Conservation (phyloP, 2,797 vertebrate species). For the Sarcophilus harrisii region DNA sequence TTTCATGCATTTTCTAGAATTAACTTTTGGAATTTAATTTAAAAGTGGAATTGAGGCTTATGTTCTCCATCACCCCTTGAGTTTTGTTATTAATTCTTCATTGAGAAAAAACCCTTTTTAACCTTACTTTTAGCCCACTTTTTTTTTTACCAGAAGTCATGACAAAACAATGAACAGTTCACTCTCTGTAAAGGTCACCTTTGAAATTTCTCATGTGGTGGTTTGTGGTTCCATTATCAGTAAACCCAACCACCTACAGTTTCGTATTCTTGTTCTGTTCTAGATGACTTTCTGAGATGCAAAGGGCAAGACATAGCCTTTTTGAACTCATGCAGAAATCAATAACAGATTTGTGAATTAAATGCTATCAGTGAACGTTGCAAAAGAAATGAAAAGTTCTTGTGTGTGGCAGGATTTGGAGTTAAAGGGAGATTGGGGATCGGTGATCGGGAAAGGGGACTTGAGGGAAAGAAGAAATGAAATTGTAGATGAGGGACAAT, state of each 20-base stretch:
- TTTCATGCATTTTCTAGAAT: background rate
- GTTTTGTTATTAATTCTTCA: conserved; percentile 75
- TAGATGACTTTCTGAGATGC: conserved; percentile 58
- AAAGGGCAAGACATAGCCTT: conserved; percentile 12
- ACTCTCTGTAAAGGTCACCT: conserved; percentile 69
- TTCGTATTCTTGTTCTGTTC: conserved; percentile 39
- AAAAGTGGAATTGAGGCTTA: conserved; percentile 63
- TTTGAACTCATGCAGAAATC: background rate
- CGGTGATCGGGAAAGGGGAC: background rate
- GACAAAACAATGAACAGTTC: conserved; percentile 29
- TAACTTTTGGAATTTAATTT: background rate
- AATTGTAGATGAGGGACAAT: background rate
- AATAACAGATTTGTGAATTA: background rate
- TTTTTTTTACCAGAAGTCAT: conserved; percentile 76
- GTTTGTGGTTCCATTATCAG: conserved; percentile 16
- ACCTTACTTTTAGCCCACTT: conserved; percentile 65
- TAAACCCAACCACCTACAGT: conserved; percentile 46
- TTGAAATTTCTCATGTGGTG: conserved; percentile 51
- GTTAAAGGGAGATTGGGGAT: background rate
- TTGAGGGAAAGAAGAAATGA: background rate
- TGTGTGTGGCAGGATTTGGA: background rate
- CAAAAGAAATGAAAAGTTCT: background rate
- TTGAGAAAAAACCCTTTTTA: conserved; percentile 69
- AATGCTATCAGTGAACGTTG: background rate
- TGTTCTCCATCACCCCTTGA: conserved; percentile 45